Conservation (phyloP, 2,113 vertebrate genomes). For the Tyto alba region DNA sequence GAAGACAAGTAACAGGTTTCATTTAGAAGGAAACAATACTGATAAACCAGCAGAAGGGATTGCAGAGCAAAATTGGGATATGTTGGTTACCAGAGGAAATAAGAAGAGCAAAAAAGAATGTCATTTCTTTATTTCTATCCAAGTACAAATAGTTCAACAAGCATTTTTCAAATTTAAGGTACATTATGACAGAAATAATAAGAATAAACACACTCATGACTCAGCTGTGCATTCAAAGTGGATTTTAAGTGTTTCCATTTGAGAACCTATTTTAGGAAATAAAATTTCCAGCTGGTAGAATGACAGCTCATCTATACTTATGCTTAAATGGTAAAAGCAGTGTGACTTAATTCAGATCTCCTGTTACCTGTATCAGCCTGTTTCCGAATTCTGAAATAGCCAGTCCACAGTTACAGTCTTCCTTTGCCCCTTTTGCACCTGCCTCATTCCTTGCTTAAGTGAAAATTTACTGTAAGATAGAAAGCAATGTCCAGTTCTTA, state of each 20-base stretch:
- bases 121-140: background rate
- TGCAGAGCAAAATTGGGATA: background rate
- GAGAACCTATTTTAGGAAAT: constrained; percentile 4
- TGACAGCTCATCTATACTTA: background rate
- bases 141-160: background rate
- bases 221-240: background rate
- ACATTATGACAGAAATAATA: background rate
- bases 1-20: constrained; percentile 15
- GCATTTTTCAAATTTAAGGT: background rate
- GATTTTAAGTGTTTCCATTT: background rate
- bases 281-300: background rate
- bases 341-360: background rate
- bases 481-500: background rate
- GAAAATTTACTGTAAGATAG: background rate
- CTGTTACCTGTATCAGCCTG: background rate
- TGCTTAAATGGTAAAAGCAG: background rate
- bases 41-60: background rate
- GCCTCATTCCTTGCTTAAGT: background rate
- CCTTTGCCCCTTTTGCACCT: background rate
- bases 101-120: background rate
- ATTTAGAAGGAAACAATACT: background rate
- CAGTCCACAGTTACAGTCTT: background rate
- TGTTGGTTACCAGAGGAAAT: background rate
- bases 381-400: background rate
- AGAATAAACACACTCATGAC: background rate